phyloP scores from a whole-genome alignment of 2,888 invertebrate genomes.

The Ceramica pisi region DNA sequence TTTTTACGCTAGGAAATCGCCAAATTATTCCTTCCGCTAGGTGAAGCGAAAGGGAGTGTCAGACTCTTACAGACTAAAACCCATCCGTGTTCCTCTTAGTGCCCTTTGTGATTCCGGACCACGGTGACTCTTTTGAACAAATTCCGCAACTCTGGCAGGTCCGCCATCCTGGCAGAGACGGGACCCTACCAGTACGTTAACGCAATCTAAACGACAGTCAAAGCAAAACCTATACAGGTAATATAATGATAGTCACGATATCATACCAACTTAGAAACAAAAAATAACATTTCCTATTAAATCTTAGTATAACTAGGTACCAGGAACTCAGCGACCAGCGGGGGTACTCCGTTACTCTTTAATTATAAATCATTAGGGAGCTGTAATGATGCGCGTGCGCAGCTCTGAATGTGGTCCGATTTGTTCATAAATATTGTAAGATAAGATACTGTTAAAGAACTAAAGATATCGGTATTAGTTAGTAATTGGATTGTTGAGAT shows the following conservation, averaged over 20 bases:
- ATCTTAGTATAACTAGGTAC: slow-evolving; percentile 18
- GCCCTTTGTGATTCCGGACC: too few relatives aligned
- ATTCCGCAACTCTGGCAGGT: too few relatives aligned
- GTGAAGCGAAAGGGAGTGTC: too few relatives aligned
- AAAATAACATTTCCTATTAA: slow-evolving; percentile 7
- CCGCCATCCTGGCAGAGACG: too few relatives aligned
- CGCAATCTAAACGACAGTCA: too few relatives aligned
- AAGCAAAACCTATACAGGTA: too few relatives aligned
- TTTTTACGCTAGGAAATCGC: too few relatives aligned
- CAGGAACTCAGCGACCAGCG: slow-evolving; percentile 32
- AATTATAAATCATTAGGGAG: slow-evolving; percentile 61
- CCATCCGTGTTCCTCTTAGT: too few relatives aligned
- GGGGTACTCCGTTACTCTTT: slow-evolving; percentile 44
- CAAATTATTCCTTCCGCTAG: too few relatives aligned
- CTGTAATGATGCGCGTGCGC: slow-evolving; percentile 24
- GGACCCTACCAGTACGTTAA: too few relatives aligned
- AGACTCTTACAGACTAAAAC: too few relatives aligned
- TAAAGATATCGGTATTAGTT: slow-evolving; percentile 24
- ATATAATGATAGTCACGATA: not conserved
- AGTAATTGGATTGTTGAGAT: slow-evolving; percentile 38
- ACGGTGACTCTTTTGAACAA: too few relatives aligned
- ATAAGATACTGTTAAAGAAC: slow-evolving; percentile 7
- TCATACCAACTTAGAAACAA: not conserved
- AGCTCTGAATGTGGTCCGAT: slow-evolving; percentile 43
- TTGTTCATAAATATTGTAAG: slow-evolving; percentile 54